Conservation (phyloP, 2,888 invertebrate genomes). For the Schizotus pectinicornis region DNA sequence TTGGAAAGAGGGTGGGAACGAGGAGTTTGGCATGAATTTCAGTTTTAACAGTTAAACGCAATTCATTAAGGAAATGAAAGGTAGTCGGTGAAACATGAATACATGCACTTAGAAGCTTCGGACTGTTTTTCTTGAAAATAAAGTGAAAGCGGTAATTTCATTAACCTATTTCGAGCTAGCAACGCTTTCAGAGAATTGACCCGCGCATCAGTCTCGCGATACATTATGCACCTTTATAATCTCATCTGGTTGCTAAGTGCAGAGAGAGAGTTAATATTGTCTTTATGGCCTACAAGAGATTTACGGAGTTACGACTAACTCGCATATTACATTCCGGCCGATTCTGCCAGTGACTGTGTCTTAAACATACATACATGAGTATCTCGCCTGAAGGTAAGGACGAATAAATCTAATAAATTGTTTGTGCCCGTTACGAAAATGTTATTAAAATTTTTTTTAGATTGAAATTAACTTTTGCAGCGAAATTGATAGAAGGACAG, state of each 20-base stretch:
- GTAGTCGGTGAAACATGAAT: conserved; percentile 44
- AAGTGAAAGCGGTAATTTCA: conserved; percentile 47
- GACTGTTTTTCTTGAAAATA: conserved; percentile 45
- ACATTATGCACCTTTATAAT: conserved; percentile 49
- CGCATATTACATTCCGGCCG: conserved; percentile 56
- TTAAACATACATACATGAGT: conserved; percentile 30
- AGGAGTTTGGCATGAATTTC: conserved; percentile 33
- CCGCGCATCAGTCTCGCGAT: conserved; percentile 41
- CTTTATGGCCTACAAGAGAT: conserved; percentile 55
- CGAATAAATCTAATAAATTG: conserved; percentile 35
- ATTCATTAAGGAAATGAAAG: conserved; percentile 46
- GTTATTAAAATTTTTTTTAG: conserved; percentile 47
- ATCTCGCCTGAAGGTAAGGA: conserved; percentile 34
- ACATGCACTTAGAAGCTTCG: conserved; percentile 44
- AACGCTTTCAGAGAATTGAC: conserved; percentile 42
- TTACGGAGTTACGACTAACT: conserved; percentile 54
- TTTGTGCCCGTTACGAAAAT: conserved; percentile 33
- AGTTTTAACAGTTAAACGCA: conserved; percentile 43
- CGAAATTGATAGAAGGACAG: conserved; percentile 37
- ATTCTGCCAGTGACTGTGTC: conserved; percentile 39
- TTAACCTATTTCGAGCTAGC: conserved; percentile 40
- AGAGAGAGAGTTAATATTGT: conserved; percentile 54
- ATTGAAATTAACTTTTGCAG: conserved; percentile 45
- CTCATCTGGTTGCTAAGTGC: conserved; percentile 44
- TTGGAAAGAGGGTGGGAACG: conserved; percentile 24